phyloP scores from a whole-genome alignment of 2,888 invertebrate genomes.

The Oscheius sp. region DNA sequence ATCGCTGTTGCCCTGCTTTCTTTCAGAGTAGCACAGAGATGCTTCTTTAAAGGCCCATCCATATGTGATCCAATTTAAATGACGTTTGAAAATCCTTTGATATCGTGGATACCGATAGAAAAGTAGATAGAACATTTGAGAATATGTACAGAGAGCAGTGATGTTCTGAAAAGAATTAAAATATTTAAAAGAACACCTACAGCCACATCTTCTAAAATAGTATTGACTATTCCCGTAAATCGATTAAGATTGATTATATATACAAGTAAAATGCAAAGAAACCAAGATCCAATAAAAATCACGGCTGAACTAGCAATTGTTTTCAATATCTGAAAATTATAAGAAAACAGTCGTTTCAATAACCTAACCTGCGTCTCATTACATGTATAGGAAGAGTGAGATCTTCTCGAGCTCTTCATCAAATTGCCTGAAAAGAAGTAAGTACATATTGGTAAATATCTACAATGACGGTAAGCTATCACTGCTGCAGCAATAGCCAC shows the following conservation, averaged over 20 bases:
- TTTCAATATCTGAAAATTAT: too few species aligned
- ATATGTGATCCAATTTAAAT: conserved; percentile 3
- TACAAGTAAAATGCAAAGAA: not conserved
- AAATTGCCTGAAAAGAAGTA: not conserved
- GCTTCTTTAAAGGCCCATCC: not conserved
- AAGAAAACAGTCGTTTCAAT: not conserved
- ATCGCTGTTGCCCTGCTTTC: not conserved
- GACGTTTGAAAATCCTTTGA: not conserved
- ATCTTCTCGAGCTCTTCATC: conserved; percentile 8
- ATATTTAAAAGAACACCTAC: not conserved
- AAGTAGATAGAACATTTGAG: conserved; percentile 7
- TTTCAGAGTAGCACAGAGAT: not conserved
- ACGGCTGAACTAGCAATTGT: too few species aligned
- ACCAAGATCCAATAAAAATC: conserved; percentile 5
- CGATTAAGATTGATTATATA: not conserved
- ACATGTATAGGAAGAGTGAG: not conserved
- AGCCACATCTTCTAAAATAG: not conserved
- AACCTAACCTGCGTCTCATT: not conserved
- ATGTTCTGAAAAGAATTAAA: not conserved
- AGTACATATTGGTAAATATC: too few species aligned
- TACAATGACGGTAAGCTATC: not conserved
- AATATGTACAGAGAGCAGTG: conserved; percentile 3
- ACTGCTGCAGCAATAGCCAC: not conserved
- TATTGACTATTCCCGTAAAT: not conserved
- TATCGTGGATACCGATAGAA: conserved; percentile 6